Percentiles rank a stretch among this genome's conserved stretches.
These are phyloP conservation scores for Amphipoea lucens DNA, from an alignment of 2,888 invertebrate genomes.

Conservation along the genomic window DNA sequence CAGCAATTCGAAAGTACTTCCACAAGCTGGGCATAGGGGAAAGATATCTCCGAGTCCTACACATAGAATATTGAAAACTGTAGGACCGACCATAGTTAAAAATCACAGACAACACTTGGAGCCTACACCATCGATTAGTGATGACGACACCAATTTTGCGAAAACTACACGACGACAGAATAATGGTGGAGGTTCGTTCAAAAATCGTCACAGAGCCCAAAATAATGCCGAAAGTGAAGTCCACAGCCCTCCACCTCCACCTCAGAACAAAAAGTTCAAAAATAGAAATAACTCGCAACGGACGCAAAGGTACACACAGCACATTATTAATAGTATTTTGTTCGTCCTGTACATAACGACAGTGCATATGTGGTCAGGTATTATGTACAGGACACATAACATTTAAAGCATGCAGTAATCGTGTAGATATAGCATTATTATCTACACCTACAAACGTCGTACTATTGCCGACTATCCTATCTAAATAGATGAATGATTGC, in stretches of 20 bases:
- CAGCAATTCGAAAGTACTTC: slow-evolving; percentile 93
- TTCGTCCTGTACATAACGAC: background rate
- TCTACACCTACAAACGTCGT: slow-evolving; percentile 47
- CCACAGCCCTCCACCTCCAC: slow-evolving; percentile 79
- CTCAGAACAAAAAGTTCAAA: slow-evolving; percentile 86
- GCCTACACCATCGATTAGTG: slow-evolving; percentile 91
- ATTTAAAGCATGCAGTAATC: slow-evolving; percentile 16
- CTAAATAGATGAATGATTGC: slow-evolving; percentile 37
- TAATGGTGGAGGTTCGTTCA: slow-evolving; percentile 87
- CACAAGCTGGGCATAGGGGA: slow-evolving; percentile 87
- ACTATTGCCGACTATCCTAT: slow-evolving; percentile 71
- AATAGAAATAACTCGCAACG: slow-evolving; percentile 84
- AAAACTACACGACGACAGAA: slow-evolving; percentile 90
- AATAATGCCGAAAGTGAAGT: slow-evolving; percentile 82
- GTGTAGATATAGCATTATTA: slow-evolving; percentile 3
- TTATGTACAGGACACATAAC: slow-evolving; percentile 5
- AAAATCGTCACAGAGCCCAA: slow-evolving; percentile 89
- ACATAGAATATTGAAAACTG: slow-evolving; percentile 93
- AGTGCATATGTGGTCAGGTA: background rate
- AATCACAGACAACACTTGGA: slow-evolving; percentile 91
- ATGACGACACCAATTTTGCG: slow-evolving; percentile 91
- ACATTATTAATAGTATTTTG: slow-evolving; percentile 6
- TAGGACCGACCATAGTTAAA: slow-evolving; percentile 91
- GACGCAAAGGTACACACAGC: slow-evolving; percentile 81
- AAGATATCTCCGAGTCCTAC: slow-evolving; percentile 93